Conservation (phyloP, 2,888 invertebrate genomes). For the Cyclophora punctaria region DNA sequence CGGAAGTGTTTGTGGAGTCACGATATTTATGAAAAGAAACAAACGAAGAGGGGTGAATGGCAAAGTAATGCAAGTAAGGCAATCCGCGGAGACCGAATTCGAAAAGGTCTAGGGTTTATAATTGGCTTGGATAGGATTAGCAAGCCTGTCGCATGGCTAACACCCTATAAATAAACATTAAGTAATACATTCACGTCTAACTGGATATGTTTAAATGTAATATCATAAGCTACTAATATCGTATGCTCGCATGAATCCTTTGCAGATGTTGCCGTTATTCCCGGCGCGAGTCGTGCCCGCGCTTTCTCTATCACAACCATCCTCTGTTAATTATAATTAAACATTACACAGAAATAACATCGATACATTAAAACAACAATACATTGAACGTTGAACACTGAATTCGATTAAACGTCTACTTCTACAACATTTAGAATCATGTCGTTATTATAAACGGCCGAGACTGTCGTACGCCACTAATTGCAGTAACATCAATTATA, state of each 20-base stretch:
- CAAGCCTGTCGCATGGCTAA: conserved; percentile 32
- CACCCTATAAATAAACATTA: conserved; percentile 35
- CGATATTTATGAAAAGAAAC: too few relatives aligned
- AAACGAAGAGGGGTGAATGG: too few relatives aligned
- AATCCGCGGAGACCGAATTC: too few relatives aligned
- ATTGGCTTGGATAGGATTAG: conserved; percentile 7
- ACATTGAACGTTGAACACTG: conserved; percentile 12
- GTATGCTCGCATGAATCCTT: conserved; percentile 20
- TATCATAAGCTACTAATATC: conserved; percentile 42
- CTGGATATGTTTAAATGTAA: conserved; percentile 57
- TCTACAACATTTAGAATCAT: conserved; percentile 16
- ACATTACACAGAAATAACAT: conserved; percentile 13
- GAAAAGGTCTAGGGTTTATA: too few relatives aligned
- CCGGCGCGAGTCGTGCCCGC: conserved; percentile 13
- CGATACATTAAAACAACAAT: conserved; percentile 20
- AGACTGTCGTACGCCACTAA: conserved; percentile 21
- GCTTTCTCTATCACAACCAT: conserved; percentile 25
- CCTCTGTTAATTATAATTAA: conserved; percentile 22
- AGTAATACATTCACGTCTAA: conserved; percentile 48
- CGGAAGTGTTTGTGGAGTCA: too few relatives aligned
- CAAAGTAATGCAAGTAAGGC: too few relatives aligned
- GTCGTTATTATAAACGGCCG: conserved; percentile 13
- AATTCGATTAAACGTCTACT: conserved; percentile 13
- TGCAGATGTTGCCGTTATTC: conserved; percentile 22
- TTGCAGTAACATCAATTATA: conserved; percentile 11